Percentiles rank a stretch among this genome's conserved stretches.
These are phyloP conservation scores for Geopemphigus sp. DNA, from an alignment of 1,140 invertebrate species.

Conservation along the genomic window DNA sequence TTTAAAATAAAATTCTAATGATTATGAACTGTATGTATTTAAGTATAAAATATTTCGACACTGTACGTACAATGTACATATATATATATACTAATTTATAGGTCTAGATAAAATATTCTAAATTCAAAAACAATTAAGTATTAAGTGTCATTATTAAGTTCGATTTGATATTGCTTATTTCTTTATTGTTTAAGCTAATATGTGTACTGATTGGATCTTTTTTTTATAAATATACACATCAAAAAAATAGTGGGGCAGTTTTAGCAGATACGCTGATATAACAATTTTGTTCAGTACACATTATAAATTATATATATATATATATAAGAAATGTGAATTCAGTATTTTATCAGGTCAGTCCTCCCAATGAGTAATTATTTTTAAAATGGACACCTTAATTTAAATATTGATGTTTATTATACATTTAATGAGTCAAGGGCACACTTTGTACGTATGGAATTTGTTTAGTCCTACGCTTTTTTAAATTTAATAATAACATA, in stretches of 20 bases:
- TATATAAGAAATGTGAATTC: conserved; percentile 22
- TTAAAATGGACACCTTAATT: conserved; percentile 11
- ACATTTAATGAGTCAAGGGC: conserved; percentile 2
- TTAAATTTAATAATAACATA: conserved; percentile 36
- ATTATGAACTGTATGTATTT: conserved; percentile 41
- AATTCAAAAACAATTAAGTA: conserved; percentile 12
- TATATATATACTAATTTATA: conserved; percentile 20
- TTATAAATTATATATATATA: conserved; percentile 24
- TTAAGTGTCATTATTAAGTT: conserved; percentile 11
- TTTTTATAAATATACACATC: conserved; percentile 28
- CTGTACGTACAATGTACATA: neutral
- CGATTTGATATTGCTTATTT: conserved; percentile 39
- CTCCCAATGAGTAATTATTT: conserved; percentile 18
- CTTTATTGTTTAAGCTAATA: conserved; percentile 27
- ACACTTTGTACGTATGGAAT: conserved; percentile 30
- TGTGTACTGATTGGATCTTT: conserved; percentile 14
- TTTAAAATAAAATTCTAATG: conserved; percentile 33
- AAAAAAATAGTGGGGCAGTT: conserved; percentile 26
- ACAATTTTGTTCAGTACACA: conserved; percentile 31
- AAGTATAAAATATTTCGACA: conserved; percentile 44
- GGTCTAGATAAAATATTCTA: conserved; percentile 36
- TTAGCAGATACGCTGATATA: neutral
- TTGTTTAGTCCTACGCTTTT: conserved; percentile 25
- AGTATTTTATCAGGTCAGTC: conserved; percentile 30
- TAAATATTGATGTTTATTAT: conserved; percentile 28